A percentile compares a stretch with the other conserved stretches of the same genome.
phyloP scores from a whole-genome alignment of 2,888 invertebrate genomes.

The Troides oblongomaculatus region DNA sequence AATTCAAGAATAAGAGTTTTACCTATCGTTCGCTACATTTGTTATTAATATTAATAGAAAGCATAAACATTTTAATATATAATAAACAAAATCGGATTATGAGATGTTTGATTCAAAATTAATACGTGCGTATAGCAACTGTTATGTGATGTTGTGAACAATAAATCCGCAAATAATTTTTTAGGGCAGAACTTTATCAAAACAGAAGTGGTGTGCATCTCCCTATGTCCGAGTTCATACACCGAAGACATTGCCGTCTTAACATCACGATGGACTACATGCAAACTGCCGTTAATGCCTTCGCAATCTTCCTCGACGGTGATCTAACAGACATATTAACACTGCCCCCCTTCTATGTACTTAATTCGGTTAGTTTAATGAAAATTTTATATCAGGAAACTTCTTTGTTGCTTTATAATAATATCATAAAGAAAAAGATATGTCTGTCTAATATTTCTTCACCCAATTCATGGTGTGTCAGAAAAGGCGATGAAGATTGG shows the following conservation, averaged over 20 bases:
- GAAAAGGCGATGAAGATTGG: no score
- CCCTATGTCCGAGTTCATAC: constrained; percentile 47
- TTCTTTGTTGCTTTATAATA: no score
- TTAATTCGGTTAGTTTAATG: constrained; percentile 54
- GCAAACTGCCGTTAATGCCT: constrained; percentile 71
- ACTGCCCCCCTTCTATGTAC: constrained; percentile 55
- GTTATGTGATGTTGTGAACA: background rate
- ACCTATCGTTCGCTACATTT: no score
- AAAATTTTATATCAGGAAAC: no score
- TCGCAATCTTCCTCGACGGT: constrained; percentile 60
- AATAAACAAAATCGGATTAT: background rate
- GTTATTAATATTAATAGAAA: no score
- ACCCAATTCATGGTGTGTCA: no score
- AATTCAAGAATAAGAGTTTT: no score
- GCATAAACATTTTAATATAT: no score
- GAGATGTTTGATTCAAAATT: background rate
- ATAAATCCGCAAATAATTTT: background rate
- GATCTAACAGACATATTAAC: constrained; percentile 49
- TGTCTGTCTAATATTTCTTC: no score
- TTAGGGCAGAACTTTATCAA: constrained; percentile 52
- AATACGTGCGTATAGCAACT: background rate
- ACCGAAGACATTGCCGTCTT: constrained; percentile 51
- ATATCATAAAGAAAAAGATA: no score
- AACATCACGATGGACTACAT: constrained; percentile 56
- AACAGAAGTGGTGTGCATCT: constrained; percentile 56